phyloP scores from a whole-genome alignment of 2,888 invertebrate genomes.

The Tetropium fuscum region DNA sequence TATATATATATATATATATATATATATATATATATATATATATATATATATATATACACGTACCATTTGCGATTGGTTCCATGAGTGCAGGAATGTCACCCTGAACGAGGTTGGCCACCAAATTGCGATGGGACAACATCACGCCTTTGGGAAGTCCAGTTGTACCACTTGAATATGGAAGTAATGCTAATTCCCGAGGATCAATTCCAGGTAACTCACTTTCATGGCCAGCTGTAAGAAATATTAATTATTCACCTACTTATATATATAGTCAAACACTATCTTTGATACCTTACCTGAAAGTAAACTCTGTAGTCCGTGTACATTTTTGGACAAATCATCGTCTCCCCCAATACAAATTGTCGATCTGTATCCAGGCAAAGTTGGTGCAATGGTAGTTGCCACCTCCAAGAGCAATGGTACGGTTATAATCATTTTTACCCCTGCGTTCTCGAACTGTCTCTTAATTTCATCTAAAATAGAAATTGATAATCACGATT shows the following conservation, averaged over 20 bases:
- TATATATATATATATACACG: too few relatives aligned
- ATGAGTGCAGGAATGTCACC: constrained; percentile 56
- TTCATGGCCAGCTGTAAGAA: constrained; percentile 54
- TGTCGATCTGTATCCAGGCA: constrained; percentile 72
- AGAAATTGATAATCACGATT: not conserved
- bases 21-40: too few relatives aligned
- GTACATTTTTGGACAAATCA: constrained; percentile 63
- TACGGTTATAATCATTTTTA: constrained; percentile 74
- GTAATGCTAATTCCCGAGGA: constrained; percentile 69
- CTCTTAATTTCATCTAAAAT: constrained; percentile 73
- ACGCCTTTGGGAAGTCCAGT: constrained; percentile 88
- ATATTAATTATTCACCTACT: not conserved
- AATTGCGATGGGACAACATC: constrained; percentile 77
- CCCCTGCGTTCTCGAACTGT: constrained; percentile 74
- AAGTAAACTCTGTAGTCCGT: constrained; percentile 63
- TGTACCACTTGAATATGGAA: constrained; percentile 80
- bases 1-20: too few relatives aligned
- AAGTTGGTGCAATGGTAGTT: constrained; percentile 67
- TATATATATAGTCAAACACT: not conserved
- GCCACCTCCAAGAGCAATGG: constrained; percentile 74
- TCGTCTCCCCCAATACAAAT: constrained; percentile 75
- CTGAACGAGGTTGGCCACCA: constrained; percentile 67
- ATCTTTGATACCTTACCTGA: constrained; percentile 33
- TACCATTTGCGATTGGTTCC: constrained; percentile 50
- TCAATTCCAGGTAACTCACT: constrained; percentile 66